Base-by-base conservation (phyloP, 2,113 vertebrate genomes). In the Pelmatolapia mariae region DNA sequence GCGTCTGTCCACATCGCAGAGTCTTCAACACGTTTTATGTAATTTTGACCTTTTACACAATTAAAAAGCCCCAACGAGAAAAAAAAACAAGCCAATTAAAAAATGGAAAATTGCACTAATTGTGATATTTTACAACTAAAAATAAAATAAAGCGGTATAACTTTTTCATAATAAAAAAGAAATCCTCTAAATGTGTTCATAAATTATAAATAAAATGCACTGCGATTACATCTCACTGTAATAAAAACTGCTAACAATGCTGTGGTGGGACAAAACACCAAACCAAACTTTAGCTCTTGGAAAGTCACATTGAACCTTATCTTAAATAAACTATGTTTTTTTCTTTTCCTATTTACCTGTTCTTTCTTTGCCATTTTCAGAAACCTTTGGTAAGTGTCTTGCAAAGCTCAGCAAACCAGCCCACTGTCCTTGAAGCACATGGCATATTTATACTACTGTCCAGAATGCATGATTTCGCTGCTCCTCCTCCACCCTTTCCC, bases 311-410 rank as follows among this genome's bases (percentile, higher is more conserved):
- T 76, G 24, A 80, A 82, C 52, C 22, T 85, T 38, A 76, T 91
- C 68, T 95, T 89, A 95, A 95, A 91, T 94, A 33, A 95, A 89
- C 89, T 92, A 31, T 95, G 96, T 97, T 96, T 92, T 90, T 90
- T 94, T 90, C 94, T 90, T 95, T 94, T 90, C 93, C 82, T 91
- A 54, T 91, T 93, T 94, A 91, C 86, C 94, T 95, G 47, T 80
- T 91, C 89, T 94, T 94, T 85, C 88, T 97, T 97, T 97, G 95
- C 97, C 96, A 97, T 97, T 96, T 94, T 96, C 98, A 99, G 98
- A 99, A 96, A 97, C 97, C 94, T 98, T 99, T 98, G 98, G 98
- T 99, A 99, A 99, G 98, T 99, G 96, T 95, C 91, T 94, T 91
- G 68, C 88, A 89, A 89, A 95, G 94, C 92, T 92, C 86, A 93